Conservation (phyloP, 2,797 vertebrate species). For the Gymnothorax javanicus region DNA sequence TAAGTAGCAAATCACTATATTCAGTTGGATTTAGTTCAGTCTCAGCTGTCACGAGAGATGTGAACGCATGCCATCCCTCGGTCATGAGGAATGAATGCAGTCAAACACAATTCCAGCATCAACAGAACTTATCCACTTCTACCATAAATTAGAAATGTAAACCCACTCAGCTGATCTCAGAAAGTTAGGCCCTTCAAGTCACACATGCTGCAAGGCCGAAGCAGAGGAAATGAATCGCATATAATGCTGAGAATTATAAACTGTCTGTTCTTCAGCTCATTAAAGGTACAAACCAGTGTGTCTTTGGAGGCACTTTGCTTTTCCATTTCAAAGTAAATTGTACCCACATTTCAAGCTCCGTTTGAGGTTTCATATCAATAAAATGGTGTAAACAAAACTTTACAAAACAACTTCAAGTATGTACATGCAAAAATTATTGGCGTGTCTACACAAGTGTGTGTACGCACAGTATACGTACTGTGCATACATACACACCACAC, state of each 20-base stretch:
- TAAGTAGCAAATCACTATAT: constrained; percentile 42
- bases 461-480: neutral
- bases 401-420: constrained; percentile 13
- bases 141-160: neutral
- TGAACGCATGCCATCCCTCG: constrained; percentile 60
- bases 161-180: constrained; percentile 2
- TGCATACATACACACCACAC: neutral
- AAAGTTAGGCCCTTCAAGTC: neutral
- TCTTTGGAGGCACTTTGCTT: constrained; percentile 39
- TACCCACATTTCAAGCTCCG: constrained; percentile 2
- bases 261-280: neutral
- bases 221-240: neutral
- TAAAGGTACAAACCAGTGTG: constrained; percentile 26
- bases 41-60: constrained; percentile 54
- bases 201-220: neutral
- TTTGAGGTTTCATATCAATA: constrained; percentile 16
- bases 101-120: neutral
- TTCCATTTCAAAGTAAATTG: constrained; percentile 26
- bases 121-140: neutral
- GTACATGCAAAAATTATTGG: constrained; percentile 2
- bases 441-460: neutral
- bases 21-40: constrained; percentile 56
- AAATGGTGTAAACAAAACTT: neutral
- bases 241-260: constrained; percentile 46
- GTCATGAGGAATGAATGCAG: neutral